Evolutionary conservation across 2,888 invertebrate species (phyloP).

Genomic region (Nymphalis urticae): DNA sequence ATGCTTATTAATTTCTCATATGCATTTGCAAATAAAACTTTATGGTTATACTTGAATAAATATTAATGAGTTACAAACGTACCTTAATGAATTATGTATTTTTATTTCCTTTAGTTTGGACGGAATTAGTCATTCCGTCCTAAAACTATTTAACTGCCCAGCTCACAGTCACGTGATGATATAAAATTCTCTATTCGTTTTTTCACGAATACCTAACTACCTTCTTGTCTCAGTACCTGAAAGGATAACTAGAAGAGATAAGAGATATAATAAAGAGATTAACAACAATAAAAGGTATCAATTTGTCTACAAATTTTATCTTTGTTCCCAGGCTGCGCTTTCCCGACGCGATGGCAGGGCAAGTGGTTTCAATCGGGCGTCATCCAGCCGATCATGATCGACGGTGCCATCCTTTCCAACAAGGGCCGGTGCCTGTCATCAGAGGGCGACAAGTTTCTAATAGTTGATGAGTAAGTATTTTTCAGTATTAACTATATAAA

Average conservation of each 20-base stretch:
- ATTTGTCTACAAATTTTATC: not conserved
- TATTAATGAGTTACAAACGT: not conserved
- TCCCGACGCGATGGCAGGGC: conserved; percentile 92
- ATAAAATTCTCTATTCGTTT: too few species aligned
- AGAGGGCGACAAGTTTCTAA: conserved; percentile 93
- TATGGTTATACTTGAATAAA: not conserved
- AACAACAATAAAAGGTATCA: too few species aligned
- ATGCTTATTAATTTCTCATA: conserved; percentile 10
- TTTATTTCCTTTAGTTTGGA: too few species aligned
- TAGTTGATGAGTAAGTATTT: conserved; percentile 92
- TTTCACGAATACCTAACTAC: too few species aligned
- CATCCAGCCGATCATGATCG: conserved; percentile 91
- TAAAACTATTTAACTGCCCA: too few species aligned
- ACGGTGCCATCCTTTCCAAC: conserved; percentile 90
- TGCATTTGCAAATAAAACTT: conserved; percentile 3
- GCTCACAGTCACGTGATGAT: too few species aligned
- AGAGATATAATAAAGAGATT: too few species aligned
- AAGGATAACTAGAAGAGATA: not conserved
- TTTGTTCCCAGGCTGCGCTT: conserved; percentile 85
- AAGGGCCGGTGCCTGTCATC: conserved; percentile 92
- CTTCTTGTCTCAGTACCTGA: too few species aligned
- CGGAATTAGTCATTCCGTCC: too few species aligned
- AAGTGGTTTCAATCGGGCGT: conserved; percentile 96
- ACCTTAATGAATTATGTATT: too few species aligned
- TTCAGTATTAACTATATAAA: not conserved